Conservation (phyloP, 2,888 invertebrate species). For the Drosophila formosana region DNA sequence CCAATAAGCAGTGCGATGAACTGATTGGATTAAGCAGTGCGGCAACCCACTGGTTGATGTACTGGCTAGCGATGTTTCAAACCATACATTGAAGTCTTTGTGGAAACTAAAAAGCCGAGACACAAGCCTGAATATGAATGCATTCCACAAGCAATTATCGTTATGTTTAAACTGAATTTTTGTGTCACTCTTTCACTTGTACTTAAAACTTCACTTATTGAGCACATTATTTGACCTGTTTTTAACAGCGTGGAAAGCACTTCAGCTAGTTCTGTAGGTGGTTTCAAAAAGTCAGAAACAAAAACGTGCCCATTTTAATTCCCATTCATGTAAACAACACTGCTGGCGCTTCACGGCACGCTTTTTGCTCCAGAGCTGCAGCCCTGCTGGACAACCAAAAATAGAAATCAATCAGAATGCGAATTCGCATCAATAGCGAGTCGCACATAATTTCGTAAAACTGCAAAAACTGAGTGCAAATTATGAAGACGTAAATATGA, state of each 20-base stretch:
- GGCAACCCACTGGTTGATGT: background rate
- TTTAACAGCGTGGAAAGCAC: background rate
- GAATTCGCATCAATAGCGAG: slow-evolving; percentile 14
- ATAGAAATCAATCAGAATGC: slow-evolving; percentile 52
- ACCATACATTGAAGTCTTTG: background rate
- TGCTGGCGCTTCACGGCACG: background rate
- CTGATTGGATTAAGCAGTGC: slow-evolving; percentile 10
- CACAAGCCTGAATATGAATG: background rate
- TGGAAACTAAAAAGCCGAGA: background rate
- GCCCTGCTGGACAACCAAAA: slow-evolving; percentile 31
- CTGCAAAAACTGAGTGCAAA: slow-evolving; percentile 60
- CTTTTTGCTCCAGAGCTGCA: background rate
- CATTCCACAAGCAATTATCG: background rate
- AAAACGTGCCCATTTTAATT: slow-evolving; percentile 1
- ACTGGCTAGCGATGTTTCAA: background rate
- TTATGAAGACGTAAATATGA: slow-evolving; percentile 72
- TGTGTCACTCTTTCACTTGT: background rate
- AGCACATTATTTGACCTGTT: background rate
- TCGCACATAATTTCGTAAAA: slow-evolving; percentile 38
- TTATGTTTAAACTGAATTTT: background rate
- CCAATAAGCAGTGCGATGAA: background rate
- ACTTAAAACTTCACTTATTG: background rate
- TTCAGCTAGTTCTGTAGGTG: too few species aligned
- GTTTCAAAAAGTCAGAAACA: background rate
- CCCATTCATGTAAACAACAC: slow-evolving; percentile 14